Evolutionary conservation across 2,113 vertebrate genomes (phyloP), one percentile per base, ranked within the genome.

Genomic region (Labeo rohita): DNA sequence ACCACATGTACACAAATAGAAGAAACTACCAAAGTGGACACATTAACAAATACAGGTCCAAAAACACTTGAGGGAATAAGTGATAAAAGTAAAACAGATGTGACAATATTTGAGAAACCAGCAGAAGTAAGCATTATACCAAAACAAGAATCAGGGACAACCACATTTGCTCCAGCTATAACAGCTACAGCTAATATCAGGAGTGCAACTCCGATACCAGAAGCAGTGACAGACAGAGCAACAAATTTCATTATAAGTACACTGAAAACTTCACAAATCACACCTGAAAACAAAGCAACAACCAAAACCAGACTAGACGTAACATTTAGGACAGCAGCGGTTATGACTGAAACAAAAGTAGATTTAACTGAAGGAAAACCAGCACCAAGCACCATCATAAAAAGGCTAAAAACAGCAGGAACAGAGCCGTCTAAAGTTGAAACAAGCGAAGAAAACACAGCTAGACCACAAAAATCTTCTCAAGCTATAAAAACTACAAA

Each of bases 21-120:
- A 36, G 63, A 66, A 83, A 52, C 3, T 54, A 39, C 47, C 2
- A 2, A n/a, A 39, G 70, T 9, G 72, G 70, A 61, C 34, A 49
- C 83, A 84, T 34, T 8, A 6, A 8, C 54, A 76, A 18, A 75
- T 45, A 45, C 68, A 84, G 23, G n/a, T 75, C 52, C 21, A 59
- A 80, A 61, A 10, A 54, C 28, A 9, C n/a, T 49, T 34, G 74
- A 77, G 47, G 28, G 66, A 39, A 9, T 70, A 45, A 18, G 3
- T 63, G 56, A 47, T n/a, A 63, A 45, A 80, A 63, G 36, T 43
- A 36, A 80, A 80, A 45, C 54, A 43, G 54, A 61, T 3, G 52
- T 8, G 2, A 18, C 16, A 43, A 39, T 21, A 18, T 79, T 61
- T 56, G 54, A 6, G 36, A 79, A 61, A 11, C 34, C 28, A 10